Evolutionary conservation across 2,888 invertebrate species (phyloP), one percentile per base, ranked within the genome.

Genomic region (Caenorhabditis imperialis): DNA sequence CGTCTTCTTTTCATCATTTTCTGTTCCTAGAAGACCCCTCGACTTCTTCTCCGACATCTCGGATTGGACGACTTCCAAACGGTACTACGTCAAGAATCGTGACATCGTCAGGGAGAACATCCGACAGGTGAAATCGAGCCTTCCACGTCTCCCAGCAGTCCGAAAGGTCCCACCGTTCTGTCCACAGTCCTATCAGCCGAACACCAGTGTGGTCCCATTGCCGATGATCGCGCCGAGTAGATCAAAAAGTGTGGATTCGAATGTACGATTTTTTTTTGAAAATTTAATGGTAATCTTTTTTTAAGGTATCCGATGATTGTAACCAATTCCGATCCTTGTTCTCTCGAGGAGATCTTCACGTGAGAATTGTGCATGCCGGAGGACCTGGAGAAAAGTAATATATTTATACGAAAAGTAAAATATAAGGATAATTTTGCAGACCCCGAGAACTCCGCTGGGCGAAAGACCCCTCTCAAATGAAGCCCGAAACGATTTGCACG

Each of bases 101-200:
- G 77, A 81, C 47, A 81, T 81, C 38, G 75, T 81, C 1, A 62
- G 50, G 30, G 78, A 81, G 51, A 81, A 81, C 50, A 75, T 77
- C 16, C 50, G 81, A 16, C 51, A 63, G 5, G 69, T 75, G 10
- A 67, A 77, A 60, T 76, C 75, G 14, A 57, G 70, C 23, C 70
- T 62, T 38, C 77, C 81, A 10, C 25, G 65, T 25, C 45, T 53
- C 38, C 55, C 63, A 14, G 22, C 40, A 14, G 48, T 71, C 42
- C 30, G 77, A 45, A 69, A 75, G 27, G 77, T 77, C 22, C 77
- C 77, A 12, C 77, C 77, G 3, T 78, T 78, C 23, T 61, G 70
- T 20, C 57, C 44, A n/a, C 77, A 78, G 44, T 62, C 77, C 1
- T 58, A 62, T 51, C 77, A 78, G 27, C 51, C 50, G 33, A 75